Conservation (phyloP, 2,888 invertebrate species). For the Agrilus mali region DNA sequence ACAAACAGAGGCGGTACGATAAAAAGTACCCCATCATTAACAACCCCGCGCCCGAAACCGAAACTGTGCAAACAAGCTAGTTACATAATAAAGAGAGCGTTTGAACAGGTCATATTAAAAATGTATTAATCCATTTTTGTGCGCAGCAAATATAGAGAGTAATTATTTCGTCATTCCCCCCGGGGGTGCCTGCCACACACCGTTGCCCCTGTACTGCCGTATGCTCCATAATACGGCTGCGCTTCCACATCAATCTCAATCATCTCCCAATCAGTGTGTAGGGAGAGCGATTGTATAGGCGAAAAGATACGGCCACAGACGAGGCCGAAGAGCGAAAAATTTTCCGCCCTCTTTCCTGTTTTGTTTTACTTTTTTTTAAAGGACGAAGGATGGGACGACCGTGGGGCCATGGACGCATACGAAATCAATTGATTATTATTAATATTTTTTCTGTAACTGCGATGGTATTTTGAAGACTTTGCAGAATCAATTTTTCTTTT, state of each 20-base stretch:
- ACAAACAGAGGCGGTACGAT: too few relatives aligned
- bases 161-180: constrained; percentile 37
- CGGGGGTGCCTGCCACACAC: constrained; percentile 12
- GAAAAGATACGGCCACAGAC: too few relatives aligned
- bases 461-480: too few relatives aligned
- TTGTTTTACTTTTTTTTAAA: too few relatives aligned
- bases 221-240: constrained; percentile 2
- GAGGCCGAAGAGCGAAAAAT: too few relatives aligned
- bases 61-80: constrained; percentile 27
- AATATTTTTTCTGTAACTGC: too few relatives aligned
- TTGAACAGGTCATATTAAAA: constrained; percentile 34
- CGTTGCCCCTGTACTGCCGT: background rate
- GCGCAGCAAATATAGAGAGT: constrained; percentile 28
- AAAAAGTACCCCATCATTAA: constrained; percentile 2
- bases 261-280: constrained; percentile 29
- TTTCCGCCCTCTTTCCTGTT: too few relatives aligned
- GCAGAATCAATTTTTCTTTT: too few relatives aligned
- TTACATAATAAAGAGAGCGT: constrained; percentile 29
- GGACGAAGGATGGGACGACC: too few relatives aligned
- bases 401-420: too few relatives aligned
- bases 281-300: too few relatives aligned
- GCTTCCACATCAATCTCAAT: constrained; percentile 32
- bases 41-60: constrained; percentile 19
- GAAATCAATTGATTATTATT: too few relatives aligned
- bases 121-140: constrained; percentile 37